Evolutionary conservation across 2,113 vertebrate genomes (phyloP).

Genomic region (Sinosuthora webbiana): DNA sequence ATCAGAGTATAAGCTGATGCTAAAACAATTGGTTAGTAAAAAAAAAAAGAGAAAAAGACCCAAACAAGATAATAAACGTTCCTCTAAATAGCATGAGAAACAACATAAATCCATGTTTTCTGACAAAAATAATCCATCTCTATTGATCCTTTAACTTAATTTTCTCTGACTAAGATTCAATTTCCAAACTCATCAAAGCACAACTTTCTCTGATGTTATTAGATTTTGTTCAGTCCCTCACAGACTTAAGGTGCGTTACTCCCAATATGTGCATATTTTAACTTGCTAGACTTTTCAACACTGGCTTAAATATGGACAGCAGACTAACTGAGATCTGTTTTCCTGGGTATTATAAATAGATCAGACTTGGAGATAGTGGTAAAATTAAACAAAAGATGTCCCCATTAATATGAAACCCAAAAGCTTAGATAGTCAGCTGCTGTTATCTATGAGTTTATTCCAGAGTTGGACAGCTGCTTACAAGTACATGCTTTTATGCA

Average conservation of each 20-base stretch:
- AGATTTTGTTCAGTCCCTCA: slow-evolving; percentile 22
- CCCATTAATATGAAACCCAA: not conserved
- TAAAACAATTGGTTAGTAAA: not conserved
- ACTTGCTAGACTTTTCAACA: not conserved
- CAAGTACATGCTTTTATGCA: not conserved
- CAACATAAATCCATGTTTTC: slow-evolving; percentile 38
- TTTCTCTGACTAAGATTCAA: slow-evolving; percentile 52
- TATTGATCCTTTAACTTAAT: slow-evolving; percentile 67
- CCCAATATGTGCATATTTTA: not conserved
- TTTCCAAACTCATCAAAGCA: slow-evolving; percentile 58
- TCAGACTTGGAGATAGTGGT: not conserved
- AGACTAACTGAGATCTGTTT: not conserved
- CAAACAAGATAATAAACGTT: slow-evolving; percentile 29
- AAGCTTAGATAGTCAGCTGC: not conserved
- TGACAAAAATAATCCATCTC: slow-evolving; percentile 55
- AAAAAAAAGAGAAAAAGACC: not conserved
- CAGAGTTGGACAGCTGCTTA: not conserved
- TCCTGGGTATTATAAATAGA: not conserved
- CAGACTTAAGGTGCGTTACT: not conserved
- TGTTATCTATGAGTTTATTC: not conserved
- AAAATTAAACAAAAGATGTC: not conserved
- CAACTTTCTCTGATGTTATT: slow-evolving; percentile 45
- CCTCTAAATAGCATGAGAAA: slow-evolving; percentile 37
- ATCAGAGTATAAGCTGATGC: not conserved
- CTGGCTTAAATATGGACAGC: not conserved